Evolutionary conservation across 2,797 vertebrate species (phyloP).

Genomic region (Enteromius thamalakanensis): DNA sequence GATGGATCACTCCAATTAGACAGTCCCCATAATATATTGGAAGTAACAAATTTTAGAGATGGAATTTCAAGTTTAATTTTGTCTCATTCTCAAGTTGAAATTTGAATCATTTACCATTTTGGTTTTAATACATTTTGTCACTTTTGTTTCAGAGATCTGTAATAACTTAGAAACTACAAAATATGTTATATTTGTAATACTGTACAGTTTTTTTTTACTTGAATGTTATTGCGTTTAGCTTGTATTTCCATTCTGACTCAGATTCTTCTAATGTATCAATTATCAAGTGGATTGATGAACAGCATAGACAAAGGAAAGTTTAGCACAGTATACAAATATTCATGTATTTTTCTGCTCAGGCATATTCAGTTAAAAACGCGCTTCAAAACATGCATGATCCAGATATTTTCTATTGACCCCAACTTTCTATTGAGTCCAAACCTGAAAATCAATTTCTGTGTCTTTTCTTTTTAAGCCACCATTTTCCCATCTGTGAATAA

Average conservation of each 20-base stretch:
- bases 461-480: background rate
- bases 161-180: background rate
- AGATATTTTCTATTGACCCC: background rate
- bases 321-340: background rate
- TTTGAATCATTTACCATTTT: background rate
- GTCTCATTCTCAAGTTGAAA: background rate
- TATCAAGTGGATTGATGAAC: background rate
- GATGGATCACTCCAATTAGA: background rate
- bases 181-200: background rate
- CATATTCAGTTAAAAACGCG: background rate
- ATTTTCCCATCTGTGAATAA: background rate
- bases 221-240: background rate
- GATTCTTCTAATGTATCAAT: background rate
- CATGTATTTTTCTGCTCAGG: background rate
- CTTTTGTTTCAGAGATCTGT: background rate
- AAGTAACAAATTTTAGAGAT: background rate
- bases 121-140: background rate
- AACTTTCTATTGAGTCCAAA: background rate
- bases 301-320: background rate
- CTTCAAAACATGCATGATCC: background rate
- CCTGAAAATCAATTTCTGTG: background rate
- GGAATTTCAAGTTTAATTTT: background rate
- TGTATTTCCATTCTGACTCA: background rate
- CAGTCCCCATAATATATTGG: background rate
- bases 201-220: background rate